Evolutionary conservation across 2,797 vertebrate species (phyloP).

Genomic region (Enteromius anoplus): DNA sequence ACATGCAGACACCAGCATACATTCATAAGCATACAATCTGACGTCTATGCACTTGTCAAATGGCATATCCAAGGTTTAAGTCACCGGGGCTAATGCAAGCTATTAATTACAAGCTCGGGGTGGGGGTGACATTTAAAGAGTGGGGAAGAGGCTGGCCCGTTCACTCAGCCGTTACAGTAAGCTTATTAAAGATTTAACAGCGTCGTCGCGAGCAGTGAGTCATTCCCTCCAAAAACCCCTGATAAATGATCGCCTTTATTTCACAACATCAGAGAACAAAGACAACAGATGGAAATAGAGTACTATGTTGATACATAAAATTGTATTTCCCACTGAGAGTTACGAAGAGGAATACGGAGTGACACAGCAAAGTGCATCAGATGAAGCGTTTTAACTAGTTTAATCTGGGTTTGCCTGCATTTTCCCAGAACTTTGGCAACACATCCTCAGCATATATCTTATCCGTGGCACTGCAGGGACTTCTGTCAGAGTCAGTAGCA

Average conservation of each 20-base stretch:
- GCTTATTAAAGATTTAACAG: conserved; percentile 43
- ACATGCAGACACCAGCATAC: neutral
- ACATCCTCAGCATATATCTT: conserved; percentile 14
- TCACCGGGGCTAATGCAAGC: conserved; percentile 68
- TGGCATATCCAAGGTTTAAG: conserved; percentile 61
- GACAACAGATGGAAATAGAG: conserved; percentile 25
- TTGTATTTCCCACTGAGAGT: neutral
- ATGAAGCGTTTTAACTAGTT: neutral
- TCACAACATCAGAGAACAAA: conserved; percentile 34
- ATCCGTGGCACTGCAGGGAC: conserved; percentile 17
- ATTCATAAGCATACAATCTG: conserved; percentile 13
- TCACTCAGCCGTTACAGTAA: conserved; percentile 36
- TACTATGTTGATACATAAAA: conserved; percentile 3
- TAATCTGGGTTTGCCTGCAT: neutral
- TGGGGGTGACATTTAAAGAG: conserved; percentile 66
- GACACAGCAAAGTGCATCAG: conserved; percentile 12
- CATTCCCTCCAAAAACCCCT: neutral
- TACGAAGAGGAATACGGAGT: neutral
- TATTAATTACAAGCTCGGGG: conserved; percentile 68
- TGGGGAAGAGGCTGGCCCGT: conserved; percentile 45
- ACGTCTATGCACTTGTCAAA: conserved; percentile 32
- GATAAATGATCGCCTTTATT: conserved; percentile 24
- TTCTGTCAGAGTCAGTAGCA: conserved; percentile 13
- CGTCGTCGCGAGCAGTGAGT: neutral
- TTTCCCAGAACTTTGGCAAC: neutral